Percentiles rank a stretch among this genome's conserved stretches.
Conservation (phyloP, 2,113 vertebrate genomes). For the Nanorana parkeri region DNA sequence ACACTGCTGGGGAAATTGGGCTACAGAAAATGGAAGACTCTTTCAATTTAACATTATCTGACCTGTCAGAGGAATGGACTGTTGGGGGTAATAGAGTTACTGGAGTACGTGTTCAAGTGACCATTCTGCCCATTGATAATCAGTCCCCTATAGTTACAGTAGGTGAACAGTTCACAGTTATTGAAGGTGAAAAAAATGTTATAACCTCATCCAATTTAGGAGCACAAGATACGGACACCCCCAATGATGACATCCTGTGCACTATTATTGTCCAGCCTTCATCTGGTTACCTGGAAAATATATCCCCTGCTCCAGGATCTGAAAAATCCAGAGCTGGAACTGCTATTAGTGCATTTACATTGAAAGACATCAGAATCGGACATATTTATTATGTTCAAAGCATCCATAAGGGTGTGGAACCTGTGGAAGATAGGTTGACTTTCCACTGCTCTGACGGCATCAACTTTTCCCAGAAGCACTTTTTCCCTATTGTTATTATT, state of each 20-base stretch:
- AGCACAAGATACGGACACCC: constrained; percentile 84
- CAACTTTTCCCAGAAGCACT: constrained; percentile 87
- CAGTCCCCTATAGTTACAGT: constrained; percentile 86
- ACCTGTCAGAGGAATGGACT: constrained; percentile 88
- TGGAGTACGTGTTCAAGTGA: constrained; percentile 87
- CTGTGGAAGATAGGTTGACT: constrained; percentile 90
- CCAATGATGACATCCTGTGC: constrained; percentile 87
- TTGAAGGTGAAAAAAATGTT: constrained; percentile 82
- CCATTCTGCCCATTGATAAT: constrained; percentile 91
- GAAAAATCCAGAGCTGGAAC: constrained; percentile 92
- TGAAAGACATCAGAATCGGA: constrained; percentile 86
- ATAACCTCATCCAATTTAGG: constrained; percentile 81
- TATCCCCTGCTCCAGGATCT: constrained; percentile 92
- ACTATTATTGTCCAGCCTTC: constrained; percentile 89
- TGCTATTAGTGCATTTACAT: constrained; percentile 89
- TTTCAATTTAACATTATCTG: constrained; percentile 91
- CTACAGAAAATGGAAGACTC: constrained; percentile 81
- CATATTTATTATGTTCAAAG: constrained; percentile 96
- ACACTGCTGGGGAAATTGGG: constrained; percentile 90
- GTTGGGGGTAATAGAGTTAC: constrained; percentile 82
- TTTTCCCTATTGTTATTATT: constrained; percentile 87
- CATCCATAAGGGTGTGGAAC: constrained; percentile 89
- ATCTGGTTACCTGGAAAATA: constrained; percentile 92
- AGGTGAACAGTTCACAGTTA: constrained; percentile 78
- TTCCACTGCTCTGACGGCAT: constrained; percentile 95